Evolutionary conservation across 2,113 vertebrate genomes (phyloP).

Genomic region (Podarcis raffonei): DNA sequence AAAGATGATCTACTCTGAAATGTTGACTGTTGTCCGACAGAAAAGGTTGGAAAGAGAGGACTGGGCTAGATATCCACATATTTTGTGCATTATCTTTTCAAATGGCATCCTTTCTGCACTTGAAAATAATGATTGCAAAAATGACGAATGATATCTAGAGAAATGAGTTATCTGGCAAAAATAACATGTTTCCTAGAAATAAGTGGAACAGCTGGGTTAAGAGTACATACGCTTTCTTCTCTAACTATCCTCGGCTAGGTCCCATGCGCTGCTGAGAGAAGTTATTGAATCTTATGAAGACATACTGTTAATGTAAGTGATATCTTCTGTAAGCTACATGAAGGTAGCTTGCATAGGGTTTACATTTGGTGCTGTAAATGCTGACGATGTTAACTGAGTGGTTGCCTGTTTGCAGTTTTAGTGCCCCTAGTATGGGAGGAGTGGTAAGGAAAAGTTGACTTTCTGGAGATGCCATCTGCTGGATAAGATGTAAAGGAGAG

Average conservation of each 20-base stretch:
- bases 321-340: slow-evolving; percentile 53
- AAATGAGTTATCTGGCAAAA: neutral
- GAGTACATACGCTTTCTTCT: neutral
- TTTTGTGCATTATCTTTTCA: slow-evolving; percentile 6
- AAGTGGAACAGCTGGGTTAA: neutral
- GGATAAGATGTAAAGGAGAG: slow-evolving; percentile 32
- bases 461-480: slow-evolving; percentile 25
- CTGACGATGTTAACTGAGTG: neutral
- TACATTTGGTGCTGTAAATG: neutral
- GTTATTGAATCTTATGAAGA: neutral
- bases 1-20: neutral
- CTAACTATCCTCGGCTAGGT: neutral
- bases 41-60: neutral
- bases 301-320: slow-evolving; percentile 12
- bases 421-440: slow-evolving; percentile 1
- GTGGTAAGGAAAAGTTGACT: slow-evolving; percentile 7
- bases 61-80: neutral
- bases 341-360: neutral
- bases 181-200: neutral
- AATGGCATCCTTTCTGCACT: neutral
- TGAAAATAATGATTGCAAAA: slow-evolving; percentile 32
- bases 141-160: slow-evolving; percentile 8
- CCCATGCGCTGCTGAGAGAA: neutral
- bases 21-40: neutral
- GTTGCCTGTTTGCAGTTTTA: neutral